Percentiles rank a stretch among this genome's conserved stretches.
Conservation (phyloP, 2,113 vertebrate genomes). For the Mola mola region DNA sequence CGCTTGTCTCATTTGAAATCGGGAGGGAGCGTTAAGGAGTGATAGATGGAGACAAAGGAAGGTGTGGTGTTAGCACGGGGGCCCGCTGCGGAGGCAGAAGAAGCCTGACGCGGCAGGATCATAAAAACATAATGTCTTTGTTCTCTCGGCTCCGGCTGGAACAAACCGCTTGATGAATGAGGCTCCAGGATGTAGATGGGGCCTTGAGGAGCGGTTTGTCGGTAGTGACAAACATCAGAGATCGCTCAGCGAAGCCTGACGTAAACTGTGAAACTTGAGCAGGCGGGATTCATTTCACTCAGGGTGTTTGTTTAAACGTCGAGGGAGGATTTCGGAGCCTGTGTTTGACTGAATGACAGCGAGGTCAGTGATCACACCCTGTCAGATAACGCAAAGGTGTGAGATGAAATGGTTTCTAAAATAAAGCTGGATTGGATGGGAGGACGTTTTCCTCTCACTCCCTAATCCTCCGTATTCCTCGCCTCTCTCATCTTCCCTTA, state of each 20-base stretch:
- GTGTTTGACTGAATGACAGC: conserved; percentile 3
- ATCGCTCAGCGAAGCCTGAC: too few species aligned
- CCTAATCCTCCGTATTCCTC: neutral
- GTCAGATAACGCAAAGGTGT: conserved; percentile 16
- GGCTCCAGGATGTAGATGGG: conserved; percentile 5
- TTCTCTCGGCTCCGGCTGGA: conserved; percentile 25
- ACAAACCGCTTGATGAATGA: conserved; percentile 19
- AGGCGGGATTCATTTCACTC: too few species aligned
- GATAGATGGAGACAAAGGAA: conserved; percentile 55
- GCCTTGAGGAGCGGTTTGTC: neutral
- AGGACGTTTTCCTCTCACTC: neutral
- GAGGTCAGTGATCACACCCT: conserved; percentile 4
- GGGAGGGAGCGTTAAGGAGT: conserved; percentile 18
- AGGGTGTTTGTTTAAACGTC: conserved; percentile 10
- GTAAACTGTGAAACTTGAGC: too few species aligned
- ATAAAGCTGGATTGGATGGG: neutral
- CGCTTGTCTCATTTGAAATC: too few species aligned
- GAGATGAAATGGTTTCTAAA: conserved; percentile 1
- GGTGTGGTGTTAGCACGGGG: conserved; percentile 16
- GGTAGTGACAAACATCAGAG: too few species aligned
- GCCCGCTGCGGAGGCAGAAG: conserved; percentile 16
- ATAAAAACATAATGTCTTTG: conserved; percentile 29
- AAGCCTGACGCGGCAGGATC: conserved; percentile 7
- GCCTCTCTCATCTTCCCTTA: neutral
- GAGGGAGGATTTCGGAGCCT: conserved; percentile 1